Base-by-base conservation (phyloP, 2,797 vertebrate species). In the Nothura maculosa region DNA sequence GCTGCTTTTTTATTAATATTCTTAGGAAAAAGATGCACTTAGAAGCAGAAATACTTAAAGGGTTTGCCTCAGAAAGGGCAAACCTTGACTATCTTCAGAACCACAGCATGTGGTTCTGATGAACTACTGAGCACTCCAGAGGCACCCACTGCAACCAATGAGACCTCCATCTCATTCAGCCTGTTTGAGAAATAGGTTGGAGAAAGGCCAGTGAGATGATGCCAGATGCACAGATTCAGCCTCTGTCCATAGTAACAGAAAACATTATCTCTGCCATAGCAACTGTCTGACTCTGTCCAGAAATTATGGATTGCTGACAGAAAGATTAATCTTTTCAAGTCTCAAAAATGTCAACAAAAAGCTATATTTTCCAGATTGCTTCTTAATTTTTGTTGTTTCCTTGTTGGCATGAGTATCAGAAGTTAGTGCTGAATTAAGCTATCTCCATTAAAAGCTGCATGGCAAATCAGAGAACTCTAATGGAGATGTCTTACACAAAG, bases 61-160 rank as follows among this genome's bases (percentile, higher is more conserved):
- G 11, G 18, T 43, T 43, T 64, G 11, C 62, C 40, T 64, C 27
- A 30, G 62, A 42, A 64, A n/a, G 19, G 19, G 38, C 62, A 42
- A 43, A 43, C 32, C 24, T 52, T 85, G 20, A 20, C 27, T n/a
- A 0, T 32, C 24, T 3, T 45, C 61, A 70, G 68, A 38, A 74
- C 27, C 24, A 24, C 32, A 77, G 43, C 30, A 66, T 50, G 9
- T 1, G 10, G 1, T 0, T 1, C 21, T 45, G 15, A 34, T 38
- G 62, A 77, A 28, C 20, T 52, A 3, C 58, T 19, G 25, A 69
- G 43, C 15, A 16, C 5, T 6, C 9, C 27, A 28, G 32, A 45
- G 27, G 21, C 17, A 69, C 21, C 6, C 0, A 0, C 9, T 1
- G 2, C 27, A 81, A 30, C 7, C 64, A 57, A 34, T 4, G 40